Evolutionary conservation across 2,113 vertebrate species (phyloP), one percentile per base, ranked within the genome.

Genomic region (Taxidea taxus): DNA sequence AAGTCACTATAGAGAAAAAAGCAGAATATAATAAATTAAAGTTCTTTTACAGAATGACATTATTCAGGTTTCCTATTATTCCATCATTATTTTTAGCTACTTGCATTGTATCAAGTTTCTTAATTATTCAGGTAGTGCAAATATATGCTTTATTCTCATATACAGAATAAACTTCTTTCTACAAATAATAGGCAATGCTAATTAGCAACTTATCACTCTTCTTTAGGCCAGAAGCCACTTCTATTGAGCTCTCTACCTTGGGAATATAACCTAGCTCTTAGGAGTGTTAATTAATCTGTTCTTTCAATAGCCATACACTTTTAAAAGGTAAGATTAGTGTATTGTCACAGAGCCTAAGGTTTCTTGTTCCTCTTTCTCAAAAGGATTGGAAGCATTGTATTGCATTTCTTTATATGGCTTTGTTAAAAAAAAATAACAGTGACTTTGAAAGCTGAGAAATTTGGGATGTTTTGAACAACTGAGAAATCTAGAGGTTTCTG

Each of bases 211-310:
- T 87, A 70, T 51, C 78, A 42, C 13, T 94, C 49, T 90, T 90
- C 49, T 54, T 89, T 84, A 94, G 81, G 56, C 91, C 7, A 34
- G 91, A 91, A 97, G 54, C 68, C 54, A 85, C 62, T 47, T 84
- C 64, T 66, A n/a, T n/a, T 31, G 89, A 94, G 42, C 37, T 70
- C 20, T 85, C 47, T 96, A 74, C 39, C 44, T 81, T 68, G 51
- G 90, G 83, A 95, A 66, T 94, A 60, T 47, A 94, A 64, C 83
- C 75, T n/a, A 72, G 60, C 56, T 97, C 84, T 39, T 39, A 23
- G 1, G 34, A 95, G 68, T 90, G 64, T 86, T 97, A 97, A 97
- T 97, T 96, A 97, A 90, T 83, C 80, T 72, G 11, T 60, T 95
- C 60, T 95, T 97, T 95, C 90, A 88, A 85, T 81, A 87, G 74